These are phyloP conservation scores for Lithobius niger DNA, from an alignment of 1,140 invertebrate species.

Conservation along the genomic window DNA sequence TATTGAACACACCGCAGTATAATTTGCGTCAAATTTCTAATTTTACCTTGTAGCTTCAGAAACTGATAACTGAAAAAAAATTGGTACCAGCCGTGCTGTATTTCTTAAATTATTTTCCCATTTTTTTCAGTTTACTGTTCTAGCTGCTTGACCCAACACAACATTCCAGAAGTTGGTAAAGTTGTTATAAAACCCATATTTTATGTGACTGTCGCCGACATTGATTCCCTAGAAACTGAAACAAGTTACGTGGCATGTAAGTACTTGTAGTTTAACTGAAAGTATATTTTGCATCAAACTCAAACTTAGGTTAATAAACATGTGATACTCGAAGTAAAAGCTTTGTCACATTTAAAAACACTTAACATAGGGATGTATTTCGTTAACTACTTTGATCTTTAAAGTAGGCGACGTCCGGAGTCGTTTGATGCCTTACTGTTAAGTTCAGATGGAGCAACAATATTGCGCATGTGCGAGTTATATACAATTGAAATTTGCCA, in stretches of 20 bases:
- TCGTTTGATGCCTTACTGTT: no score
- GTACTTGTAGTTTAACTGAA: conserved; percentile 15
- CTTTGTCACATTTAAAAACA: background rate
- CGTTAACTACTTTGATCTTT: background rate
- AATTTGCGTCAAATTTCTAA: no score
- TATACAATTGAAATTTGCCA: no score
- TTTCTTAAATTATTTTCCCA: no score
- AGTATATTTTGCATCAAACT: background rate
- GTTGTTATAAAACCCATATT: conserved; percentile 30
- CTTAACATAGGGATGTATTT: background rate
- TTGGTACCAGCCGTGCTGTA: no score
- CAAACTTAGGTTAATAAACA: background rate
- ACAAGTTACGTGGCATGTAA: conserved; percentile 33
- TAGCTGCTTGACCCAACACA: conserved; percentile 32
- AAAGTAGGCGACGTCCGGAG: no score
- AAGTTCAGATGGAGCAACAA: no score
- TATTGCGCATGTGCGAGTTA: no score
- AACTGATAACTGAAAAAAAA: no score
- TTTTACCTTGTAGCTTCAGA: no score
- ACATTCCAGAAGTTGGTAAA: conserved; percentile 23
- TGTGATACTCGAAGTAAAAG: background rate
- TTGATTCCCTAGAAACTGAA: conserved; percentile 32
- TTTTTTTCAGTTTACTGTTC: no score
- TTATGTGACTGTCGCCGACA: conserved; percentile 36
- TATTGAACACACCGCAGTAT: no score